Evolutionary conservation across 2,113 vertebrate species (phyloP), one percentile per base, ranked within the genome.

Genomic region (Ranitomeya variabilis): DNA sequence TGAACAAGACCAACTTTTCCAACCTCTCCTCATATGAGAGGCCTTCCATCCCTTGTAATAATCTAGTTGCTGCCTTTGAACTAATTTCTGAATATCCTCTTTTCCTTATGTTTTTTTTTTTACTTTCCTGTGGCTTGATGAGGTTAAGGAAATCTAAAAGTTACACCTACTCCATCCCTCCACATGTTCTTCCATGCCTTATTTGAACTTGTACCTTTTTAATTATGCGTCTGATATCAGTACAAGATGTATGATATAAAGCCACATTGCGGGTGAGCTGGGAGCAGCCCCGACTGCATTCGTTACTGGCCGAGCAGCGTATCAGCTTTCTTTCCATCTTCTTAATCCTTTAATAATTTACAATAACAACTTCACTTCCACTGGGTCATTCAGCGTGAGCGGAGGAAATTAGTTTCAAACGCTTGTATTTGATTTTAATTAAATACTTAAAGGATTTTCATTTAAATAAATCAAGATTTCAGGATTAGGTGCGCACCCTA

Each of bases 321-420:
- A 85, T 85, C 52, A 85, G 31, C 52, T 85, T 85, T 85, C 67
- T 59, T 85, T 59, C 18, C n/a, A 1, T 74, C 51, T 54, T 74
- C 51, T 54, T 85, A 85, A 85, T 85, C 83, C 52, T 85, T 73
- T 85, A 85, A 85, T 82, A 71, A 82, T 80, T 67, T 83, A 83
- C 57, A 88, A 88, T 69, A 81, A 73, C 80, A 83, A 77, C 66
- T 71, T 73, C 15, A 73, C 16, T 59, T 73, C 83, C 52, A 85
- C 21, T 74, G 69, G 67, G 52, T 73, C 66, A 85, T 26, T 26
- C 51, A 31, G 51, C 54, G n/a, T 73, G 66, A 74, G 67, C 11
- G 16, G 59, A 85, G 66, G 67, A 73, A 71, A 73, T 57, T 73
- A 73, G 66, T 55, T 55, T 85, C 2, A 57, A 85, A 57, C 9